Conservation (phyloP, 2,113 vertebrate genomes). For the Mustelus asterias region DNA sequence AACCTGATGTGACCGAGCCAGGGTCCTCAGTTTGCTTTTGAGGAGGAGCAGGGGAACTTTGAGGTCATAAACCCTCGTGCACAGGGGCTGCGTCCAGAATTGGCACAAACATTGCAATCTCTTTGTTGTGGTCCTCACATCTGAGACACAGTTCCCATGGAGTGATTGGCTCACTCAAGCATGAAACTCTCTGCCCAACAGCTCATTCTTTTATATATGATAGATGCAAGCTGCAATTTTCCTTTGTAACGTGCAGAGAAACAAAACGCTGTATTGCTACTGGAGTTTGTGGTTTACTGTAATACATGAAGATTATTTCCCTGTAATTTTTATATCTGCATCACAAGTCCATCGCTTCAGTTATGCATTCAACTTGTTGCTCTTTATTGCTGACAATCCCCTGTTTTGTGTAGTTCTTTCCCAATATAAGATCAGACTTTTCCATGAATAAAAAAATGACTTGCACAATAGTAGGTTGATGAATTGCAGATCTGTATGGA, state of each 20-base stretch:
- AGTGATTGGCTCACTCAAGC: not conserved
- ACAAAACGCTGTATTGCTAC: not conserved
- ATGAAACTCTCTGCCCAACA: not conserved
- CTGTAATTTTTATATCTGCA: not conserved
- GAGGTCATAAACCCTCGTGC: not conserved
- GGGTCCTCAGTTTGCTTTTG: not conserved
- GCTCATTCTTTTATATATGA: not conserved
- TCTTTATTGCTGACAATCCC: not conserved
- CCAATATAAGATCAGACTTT: not conserved
- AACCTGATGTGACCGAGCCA: not conserved
- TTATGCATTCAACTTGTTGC: not conserved
- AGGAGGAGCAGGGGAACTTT: not conserved
- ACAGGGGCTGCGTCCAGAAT: not conserved
- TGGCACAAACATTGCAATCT: not conserved
- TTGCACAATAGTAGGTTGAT: not conserved
- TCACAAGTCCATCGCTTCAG: not conserved
- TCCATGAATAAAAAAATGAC: not conserved
- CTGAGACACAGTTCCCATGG: not conserved
- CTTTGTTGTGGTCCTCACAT: not conserved
- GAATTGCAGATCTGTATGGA: not conserved
- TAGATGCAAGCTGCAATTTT: not conserved
- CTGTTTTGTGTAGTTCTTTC: not conserved
- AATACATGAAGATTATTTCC: not conserved
- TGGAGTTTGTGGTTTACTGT: not conserved
- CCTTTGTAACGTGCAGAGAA: not conserved